A percentile compares a stretch with the other conserved stretches of the same genome.
phyloP scores from a whole-genome alignment of 64 coral and sea anemone genomes.

The Anthopleura sola region DNA sequence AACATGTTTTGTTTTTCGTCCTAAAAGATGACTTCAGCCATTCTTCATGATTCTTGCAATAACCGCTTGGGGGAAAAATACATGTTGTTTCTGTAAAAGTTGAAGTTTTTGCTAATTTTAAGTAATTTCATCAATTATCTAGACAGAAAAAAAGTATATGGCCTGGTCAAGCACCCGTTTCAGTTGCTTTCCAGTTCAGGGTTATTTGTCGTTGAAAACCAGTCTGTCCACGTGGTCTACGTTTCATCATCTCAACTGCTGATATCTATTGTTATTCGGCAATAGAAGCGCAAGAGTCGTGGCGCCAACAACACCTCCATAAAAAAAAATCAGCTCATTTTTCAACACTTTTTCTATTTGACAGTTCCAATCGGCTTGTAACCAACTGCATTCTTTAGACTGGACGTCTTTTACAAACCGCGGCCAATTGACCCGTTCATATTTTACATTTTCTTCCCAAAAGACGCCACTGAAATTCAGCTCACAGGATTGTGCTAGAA shows the following conservation, averaged over 20 bases:
- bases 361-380: neutral
- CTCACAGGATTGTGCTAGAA: neutral
- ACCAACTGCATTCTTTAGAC: neutral
- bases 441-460: neutral
- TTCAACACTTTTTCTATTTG: neutral
- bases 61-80: no score
- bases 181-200: no score
- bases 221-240: neutral
- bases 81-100: no score
- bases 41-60: no score
- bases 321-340: neutral
- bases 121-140: no score
- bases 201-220: no score
- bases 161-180: no score
- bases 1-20: no score
- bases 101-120: no score
- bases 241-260: neutral
- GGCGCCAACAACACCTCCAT: conserved; percentile 1
- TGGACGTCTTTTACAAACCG: neutral
- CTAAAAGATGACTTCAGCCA: no score
- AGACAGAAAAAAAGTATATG: no score
- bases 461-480: neutral
- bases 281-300: neutral
- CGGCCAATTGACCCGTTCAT: neutral
- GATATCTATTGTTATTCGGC: neutral